Conservation (phyloP, 2,797 vertebrate genomes). For the Lagorchestes hirsutus region DNA sequence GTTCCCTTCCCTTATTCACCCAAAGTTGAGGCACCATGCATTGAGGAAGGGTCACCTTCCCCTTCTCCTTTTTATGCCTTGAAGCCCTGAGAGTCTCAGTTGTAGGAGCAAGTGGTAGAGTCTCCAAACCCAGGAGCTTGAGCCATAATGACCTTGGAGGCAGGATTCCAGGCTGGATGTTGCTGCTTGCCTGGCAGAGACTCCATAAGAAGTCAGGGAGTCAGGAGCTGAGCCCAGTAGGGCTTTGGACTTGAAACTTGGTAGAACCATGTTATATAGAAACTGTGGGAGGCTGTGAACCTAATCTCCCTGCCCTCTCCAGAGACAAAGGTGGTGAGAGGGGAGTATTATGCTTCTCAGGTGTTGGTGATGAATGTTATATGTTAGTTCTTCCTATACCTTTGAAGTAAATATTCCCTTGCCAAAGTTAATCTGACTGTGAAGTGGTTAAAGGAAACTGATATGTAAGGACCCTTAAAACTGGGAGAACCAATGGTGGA, state of each 20-base stretch:
- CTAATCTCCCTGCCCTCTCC: not conserved
- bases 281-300: not conserved
- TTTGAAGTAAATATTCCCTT: not conserved
- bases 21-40: not conserved
- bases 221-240: too few relatives aligned
- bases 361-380: not conserved
- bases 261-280: not conserved
- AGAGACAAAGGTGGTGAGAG: not conserved
- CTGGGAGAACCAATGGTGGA: not conserved
- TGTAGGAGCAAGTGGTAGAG: not conserved
- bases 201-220: not conserved
- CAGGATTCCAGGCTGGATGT: not conserved
- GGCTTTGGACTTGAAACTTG: not conserved
- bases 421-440: not conserved
- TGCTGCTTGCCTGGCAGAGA: not conserved
- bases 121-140: not conserved
- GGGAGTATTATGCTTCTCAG: not conserved
- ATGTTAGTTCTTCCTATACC: not conserved
- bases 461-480: not conserved
- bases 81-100: not conserved
- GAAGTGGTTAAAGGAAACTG: not conserved
- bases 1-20: not conserved
- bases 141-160: not conserved
- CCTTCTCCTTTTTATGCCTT: not conserved
- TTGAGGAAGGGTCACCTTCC: not conserved